Evolutionary conservation across 1,140 invertebrate species (phyloP).

Genomic region (Oncopodura yosiiana): DNA sequence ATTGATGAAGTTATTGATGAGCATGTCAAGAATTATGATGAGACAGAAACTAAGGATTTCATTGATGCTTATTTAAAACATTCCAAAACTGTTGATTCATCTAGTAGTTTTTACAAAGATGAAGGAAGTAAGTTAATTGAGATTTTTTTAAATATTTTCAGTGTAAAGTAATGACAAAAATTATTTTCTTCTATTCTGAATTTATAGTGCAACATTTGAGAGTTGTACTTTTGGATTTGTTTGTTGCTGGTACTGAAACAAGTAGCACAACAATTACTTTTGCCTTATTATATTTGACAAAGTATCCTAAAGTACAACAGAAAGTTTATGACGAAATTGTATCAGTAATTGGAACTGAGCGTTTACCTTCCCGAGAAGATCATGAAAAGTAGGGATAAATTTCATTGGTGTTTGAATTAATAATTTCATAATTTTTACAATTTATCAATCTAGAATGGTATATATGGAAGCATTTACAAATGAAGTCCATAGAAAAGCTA

Average conservation of each 20-base stretch:
- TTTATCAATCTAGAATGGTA: conserved; percentile 53
- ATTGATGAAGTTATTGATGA: conserved; percentile 49
- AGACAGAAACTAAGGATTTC: conserved; percentile 59
- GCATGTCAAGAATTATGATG: conserved; percentile 57
- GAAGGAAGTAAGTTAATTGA: conserved; percentile 20
- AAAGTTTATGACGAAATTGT: conserved; percentile 39
- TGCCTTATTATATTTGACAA: conserved; percentile 39
- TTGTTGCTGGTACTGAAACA: conserved; percentile 40
- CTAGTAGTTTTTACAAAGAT: conserved; percentile 17
- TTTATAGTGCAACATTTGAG: background rate
- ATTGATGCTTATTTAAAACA: conserved; percentile 67
- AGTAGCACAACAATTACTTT: conserved; percentile 41
- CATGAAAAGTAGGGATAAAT: conserved; percentile 50
- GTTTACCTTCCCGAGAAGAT: conserved; percentile 57
- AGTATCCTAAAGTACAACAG: conserved; percentile 39
- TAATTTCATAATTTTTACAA: background rate
- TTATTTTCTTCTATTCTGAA: too few species aligned
- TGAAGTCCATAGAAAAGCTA: conserved; percentile 65
- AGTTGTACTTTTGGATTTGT: conserved; percentile 1
- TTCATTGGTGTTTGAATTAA: background rate
- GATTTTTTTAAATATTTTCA: background rate
- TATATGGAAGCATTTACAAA: conserved; percentile 65
- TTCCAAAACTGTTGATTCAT: background rate
- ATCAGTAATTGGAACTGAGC: conserved; percentile 39
- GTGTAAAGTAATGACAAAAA: too few species aligned